Base-by-base conservation (phyloP, 2,797 vertebrate genomes). In the Gymnocypris eckloni region DNA sequence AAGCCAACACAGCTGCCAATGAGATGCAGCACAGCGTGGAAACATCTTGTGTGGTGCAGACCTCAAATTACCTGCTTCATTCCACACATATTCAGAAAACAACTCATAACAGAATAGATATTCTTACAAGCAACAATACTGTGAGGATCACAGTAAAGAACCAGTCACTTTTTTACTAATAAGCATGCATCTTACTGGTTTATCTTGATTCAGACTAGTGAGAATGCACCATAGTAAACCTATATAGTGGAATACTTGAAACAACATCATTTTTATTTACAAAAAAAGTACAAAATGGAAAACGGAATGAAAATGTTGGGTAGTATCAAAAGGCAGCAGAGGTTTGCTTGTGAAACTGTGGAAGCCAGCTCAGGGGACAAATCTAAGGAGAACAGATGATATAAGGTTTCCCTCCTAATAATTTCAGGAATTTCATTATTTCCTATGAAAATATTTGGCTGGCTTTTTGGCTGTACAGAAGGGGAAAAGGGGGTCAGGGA, bases 341-440 rank as follows among this genome's bases (percentile, higher is more conserved):
- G 82, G 86, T 80, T 52, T 13, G 82, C n/a, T 83, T 83, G 77
- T 81, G 83, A 86, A 90, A 83, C 76, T 50, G 43, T 45, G 79
- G 54, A 86, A 89, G 82, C 64, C 75, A 20, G 59, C 76, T 84
- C 66, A 28, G 69, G 81, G 89, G 86, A 87, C 86, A 88, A 86
- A 88, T 90, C 81, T 84, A 85, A 88, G n/a, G 72, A 90, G 85
- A 92, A 89, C 86, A 91, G 87, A 93, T 93, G 87, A 93, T 92
- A 94, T 91, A 92, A 94, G 91, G 89, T 91, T 91, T 86, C 89
- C 92, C 87, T 94, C 91, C 87, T 93, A 93, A 94, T 93, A 90
- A 95, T 95, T 94, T 95, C 91, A 94, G 93, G 94, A 95, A 96
- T 95, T 94, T 95, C 89, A 94, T 95, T 94, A 93, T 95, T 94